Percentiles rank a stretch among this genome's conserved stretches.
Evolutionary conservation across 2,888 invertebrate species (phyloP).

Genomic region (Phengaris alcon): DNA sequence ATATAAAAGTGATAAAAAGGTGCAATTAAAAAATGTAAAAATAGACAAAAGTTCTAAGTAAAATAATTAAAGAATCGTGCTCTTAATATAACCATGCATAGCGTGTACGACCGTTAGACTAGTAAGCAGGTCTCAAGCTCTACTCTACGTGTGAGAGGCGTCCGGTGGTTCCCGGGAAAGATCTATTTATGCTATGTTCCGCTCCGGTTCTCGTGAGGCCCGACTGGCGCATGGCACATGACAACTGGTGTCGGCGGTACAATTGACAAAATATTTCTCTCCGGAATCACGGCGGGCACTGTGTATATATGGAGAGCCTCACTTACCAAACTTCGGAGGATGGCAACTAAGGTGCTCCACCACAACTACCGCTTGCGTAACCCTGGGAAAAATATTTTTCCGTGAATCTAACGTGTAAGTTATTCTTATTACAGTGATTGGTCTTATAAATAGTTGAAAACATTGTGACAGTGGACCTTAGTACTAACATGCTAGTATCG

Average conservation of each 20-base stretch:
- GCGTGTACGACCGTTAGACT: slow-evolving; percentile 72
- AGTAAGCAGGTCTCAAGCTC: slow-evolving; percentile 69
- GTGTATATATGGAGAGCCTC: slow-evolving; percentile 79
- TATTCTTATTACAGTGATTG: slow-evolving; percentile 70
- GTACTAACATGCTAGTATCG: slow-evolving; percentile 63
- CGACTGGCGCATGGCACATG: background rate
- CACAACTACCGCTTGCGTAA: slow-evolving; percentile 80
- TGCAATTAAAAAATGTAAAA: slow-evolving; percentile 55
- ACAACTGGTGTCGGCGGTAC: slow-evolving; percentile 55
- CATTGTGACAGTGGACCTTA: slow-evolving; percentile 61
- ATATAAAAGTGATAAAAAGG: slow-evolving; percentile 61
- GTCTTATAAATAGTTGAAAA: slow-evolving; percentile 60
- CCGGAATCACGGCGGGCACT: slow-evolving; percentile 79
- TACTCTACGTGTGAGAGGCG: slow-evolving; percentile 71
- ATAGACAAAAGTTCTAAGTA: slow-evolving; percentile 49
- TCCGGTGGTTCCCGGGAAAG: slow-evolving; percentile 78
- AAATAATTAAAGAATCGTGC: slow-evolving; percentile 63
- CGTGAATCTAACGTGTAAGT: slow-evolving; percentile 80
- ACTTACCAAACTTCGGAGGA: slow-evolving; percentile 79
- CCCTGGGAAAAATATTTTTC: slow-evolving; percentile 80
- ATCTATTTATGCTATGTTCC: slow-evolving; percentile 78
- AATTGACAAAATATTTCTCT: slow-evolving; percentile 79
- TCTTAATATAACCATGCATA: slow-evolving; percentile 76
- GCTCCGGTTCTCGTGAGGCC: slow-evolving; percentile 50
- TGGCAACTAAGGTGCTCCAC: slow-evolving; percentile 80